Percentiles rank a stretch among this genome's conserved stretches.
Evolutionary conservation across 2,113 vertebrate species (phyloP).

Genomic region (Sander vitreus): DNA sequence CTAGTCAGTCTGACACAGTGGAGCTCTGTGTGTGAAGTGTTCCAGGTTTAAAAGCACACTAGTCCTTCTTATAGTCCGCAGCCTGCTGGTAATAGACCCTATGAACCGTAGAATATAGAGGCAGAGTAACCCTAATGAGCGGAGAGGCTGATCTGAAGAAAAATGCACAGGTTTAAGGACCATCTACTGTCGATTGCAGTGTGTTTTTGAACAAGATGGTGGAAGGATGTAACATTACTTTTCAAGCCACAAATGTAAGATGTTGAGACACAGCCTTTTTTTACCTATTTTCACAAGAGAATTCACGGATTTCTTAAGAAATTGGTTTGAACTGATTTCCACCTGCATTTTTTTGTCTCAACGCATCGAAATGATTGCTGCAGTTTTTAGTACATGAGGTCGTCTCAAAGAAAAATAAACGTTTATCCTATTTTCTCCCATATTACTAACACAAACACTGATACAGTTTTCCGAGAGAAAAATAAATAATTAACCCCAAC

Average conservation of each 20-base stretch:
- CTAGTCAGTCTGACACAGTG: conserved; percentile 86
- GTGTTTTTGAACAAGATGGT: background rate
- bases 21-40: conserved; percentile 67
- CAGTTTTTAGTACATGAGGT: background rate
- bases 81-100: conserved; percentile 41
- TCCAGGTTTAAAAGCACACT: conserved; percentile 57
- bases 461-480: too few relatives aligned
- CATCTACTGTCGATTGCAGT: background rate
- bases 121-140: conserved; percentile 18
- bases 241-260: background rate
- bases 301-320: background rate
- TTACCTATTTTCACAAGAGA: too few relatives aligned
- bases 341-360: background rate
- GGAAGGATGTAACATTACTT: background rate
- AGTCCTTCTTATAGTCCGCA: conserved; percentile 41
- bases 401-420: background rate
- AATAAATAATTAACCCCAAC: background rate
- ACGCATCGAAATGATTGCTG: background rate
- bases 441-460: background rate
- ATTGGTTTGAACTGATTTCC: background rate
- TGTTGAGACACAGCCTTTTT: background rate
- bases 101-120: conserved; percentile 40
- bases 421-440: too few relatives aligned
- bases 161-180: background rate
- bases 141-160: background rate